Conservation (phyloP, 1,140 invertebrate species). For the Pemphigus obesinymphae region DNA sequence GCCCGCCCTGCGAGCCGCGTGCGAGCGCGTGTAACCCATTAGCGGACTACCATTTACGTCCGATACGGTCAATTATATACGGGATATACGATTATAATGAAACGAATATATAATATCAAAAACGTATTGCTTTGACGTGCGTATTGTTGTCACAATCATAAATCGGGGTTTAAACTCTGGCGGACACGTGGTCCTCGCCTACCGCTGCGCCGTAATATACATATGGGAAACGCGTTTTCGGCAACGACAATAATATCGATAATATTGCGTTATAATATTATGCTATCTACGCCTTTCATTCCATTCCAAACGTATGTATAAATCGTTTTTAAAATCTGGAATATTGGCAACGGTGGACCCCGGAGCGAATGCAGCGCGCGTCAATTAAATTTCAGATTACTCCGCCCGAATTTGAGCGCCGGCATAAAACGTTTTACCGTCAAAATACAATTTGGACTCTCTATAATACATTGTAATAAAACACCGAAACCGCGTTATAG, state of each 20-base stretch:
- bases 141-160: background rate
- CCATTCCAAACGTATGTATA: background rate
- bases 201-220: no score
- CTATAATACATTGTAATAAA: background rate
- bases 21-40: conserved; percentile 31
- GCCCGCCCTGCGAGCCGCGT: background rate
- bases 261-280: background rate
- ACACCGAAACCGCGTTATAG: background rate
- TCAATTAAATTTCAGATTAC: no score
- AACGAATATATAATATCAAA: conserved; percentile 24
- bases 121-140: background rate
- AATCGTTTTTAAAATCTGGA: no score
- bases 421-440: background rate
- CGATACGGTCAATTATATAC: conserved; percentile 20
- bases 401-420: no score
- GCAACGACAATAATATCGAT: background rate
- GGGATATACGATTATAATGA: conserved; percentile 17
- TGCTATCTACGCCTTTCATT: no score
- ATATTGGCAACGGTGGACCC: background rate
- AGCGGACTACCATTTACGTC: conserved; percentile 10
- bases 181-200: background rate
- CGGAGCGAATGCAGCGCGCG: no score
- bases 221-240: background rate
- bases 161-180: background rate
- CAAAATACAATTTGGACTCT: background rate